Evolutionary conservation across 2,113 vertebrate genomes (phyloP).

Genomic region (Panthera tigris): DNA sequence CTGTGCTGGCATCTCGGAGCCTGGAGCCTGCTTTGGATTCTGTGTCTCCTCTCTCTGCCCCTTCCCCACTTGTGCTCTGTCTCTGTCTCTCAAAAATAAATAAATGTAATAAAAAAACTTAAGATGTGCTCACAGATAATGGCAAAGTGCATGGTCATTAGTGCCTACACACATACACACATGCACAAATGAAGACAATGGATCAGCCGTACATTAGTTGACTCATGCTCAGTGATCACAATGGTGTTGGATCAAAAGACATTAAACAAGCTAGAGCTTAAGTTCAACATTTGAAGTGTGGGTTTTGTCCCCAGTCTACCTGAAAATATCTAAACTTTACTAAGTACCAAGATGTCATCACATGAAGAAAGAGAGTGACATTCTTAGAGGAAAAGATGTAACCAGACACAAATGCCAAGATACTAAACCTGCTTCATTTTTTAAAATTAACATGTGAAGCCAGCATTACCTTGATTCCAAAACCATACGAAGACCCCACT

Average conservation of each 20-base stretch:
- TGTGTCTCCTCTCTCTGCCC: no score
- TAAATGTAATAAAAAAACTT: no score
- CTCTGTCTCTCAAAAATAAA: no score
- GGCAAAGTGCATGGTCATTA: not conserved
- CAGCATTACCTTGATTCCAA: no score
- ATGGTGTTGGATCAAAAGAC: not conserved
- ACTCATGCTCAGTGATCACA: not conserved
- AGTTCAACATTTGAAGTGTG: not conserved
- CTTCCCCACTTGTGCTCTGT: no score
- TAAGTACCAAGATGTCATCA: not conserved
- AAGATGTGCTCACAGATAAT: not conserved
- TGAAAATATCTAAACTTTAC: not conserved
- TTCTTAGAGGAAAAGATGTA: not conserved
- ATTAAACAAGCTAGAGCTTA: not conserved
- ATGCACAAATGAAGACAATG: not conserved
- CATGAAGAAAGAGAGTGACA: not conserved
- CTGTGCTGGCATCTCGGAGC: no score
- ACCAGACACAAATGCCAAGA: not conserved
- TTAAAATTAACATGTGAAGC: no score
- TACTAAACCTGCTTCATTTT: not conserved
- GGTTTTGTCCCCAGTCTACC: not conserved
- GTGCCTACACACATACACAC: no score
- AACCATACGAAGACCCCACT: no score
- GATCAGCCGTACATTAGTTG: not conserved
- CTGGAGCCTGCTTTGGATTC: no score